Evolutionary conservation across 2,797 vertebrate species (phyloP), one percentile per base, ranked within the genome.

Genomic region (Falco naumanni): DNA sequence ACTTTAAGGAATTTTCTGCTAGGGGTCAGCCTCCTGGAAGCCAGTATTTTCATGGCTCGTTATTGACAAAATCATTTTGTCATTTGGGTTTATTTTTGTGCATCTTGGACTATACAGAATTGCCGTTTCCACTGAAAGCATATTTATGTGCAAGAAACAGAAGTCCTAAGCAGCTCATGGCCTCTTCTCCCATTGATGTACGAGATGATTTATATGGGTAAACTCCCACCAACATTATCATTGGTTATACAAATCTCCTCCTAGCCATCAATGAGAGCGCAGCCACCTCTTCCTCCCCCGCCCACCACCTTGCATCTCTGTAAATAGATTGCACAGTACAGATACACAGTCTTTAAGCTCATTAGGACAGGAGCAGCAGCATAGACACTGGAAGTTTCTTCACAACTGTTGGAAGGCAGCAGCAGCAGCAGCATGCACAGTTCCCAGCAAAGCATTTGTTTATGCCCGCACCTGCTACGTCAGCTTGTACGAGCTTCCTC

Each of bases 21-120:
- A 51, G 5, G 8, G 28, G 56, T 20, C 71, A 61, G 43, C 9
- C 28, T 88, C 53, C 51, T 41, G 51, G 57, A 59, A 80, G 51
- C 19, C 53, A 57, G 19, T 39, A 22, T 56, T 80, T 87, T 34
- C 74, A 90, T 9, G 9, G 71, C 10, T 71, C 6, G 1, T 66
- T 64, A 65, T 7, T 41, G n/a, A 77, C 13, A 82, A n/a, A 61
- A 68, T 39, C 15, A 21, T 1, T 41, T 41, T 41, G 41, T 41
- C 41, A 41, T 41, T 41, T 41, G 3, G 26, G 9, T 75, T 78
- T 84, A 82, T 63, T 91, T 91, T 97, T 95, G 85, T 72, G 91
- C 82, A 96, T 70, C 81, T 8, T 51, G 84, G 89, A 81, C 78
- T 90, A 97, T 80, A 97, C 86, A 97, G 95, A 97, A 97, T 88